These are phyloP conservation scores for Pipistrellus nathusii DNA, from an alignment of 2,797 vertebrate genomes.

Conservation along the genomic window DNA sequence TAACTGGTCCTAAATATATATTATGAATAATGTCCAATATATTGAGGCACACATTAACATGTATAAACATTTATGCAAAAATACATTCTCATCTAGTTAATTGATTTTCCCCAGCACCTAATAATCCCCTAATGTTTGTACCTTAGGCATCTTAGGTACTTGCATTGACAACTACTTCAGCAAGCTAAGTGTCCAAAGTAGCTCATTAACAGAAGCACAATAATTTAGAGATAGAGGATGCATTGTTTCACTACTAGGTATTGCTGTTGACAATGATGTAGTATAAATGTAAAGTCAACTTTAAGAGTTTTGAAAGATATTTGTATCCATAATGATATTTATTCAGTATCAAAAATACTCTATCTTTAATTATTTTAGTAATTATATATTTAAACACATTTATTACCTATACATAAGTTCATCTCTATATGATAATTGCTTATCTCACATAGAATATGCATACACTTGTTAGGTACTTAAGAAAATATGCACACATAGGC, in stretches of 20 bases:
- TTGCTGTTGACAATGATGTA: neutral
- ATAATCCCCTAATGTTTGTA: slow-evolving; percentile 10
- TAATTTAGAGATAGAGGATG: neutral
- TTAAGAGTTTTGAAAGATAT: slow-evolving; percentile 1
- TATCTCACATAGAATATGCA: neutral
- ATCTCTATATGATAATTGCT: neutral
- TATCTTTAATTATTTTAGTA: slow-evolving; percentile 36
- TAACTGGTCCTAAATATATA: neutral
- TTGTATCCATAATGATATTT: neutral
- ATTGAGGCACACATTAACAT: neutral
- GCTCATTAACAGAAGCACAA: neutral
- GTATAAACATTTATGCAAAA: neutral
- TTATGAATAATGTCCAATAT: slow-evolving; percentile 12
- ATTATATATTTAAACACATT: slow-evolving; percentile 3
- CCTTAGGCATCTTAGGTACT: neutral
- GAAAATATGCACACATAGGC: neutral
- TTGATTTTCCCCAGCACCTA: neutral
- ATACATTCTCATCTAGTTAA: neutral
- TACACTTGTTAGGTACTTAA: slow-evolving; percentile 52
- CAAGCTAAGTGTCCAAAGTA: neutral
- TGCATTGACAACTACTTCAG: neutral
- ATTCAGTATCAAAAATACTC: neutral
- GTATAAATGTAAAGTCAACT: neutral
- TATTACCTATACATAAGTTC: neutral
- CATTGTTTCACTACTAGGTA: neutral